Conservation (phyloP, 1,140 invertebrate species). For the Aphidius ervi region DNA sequence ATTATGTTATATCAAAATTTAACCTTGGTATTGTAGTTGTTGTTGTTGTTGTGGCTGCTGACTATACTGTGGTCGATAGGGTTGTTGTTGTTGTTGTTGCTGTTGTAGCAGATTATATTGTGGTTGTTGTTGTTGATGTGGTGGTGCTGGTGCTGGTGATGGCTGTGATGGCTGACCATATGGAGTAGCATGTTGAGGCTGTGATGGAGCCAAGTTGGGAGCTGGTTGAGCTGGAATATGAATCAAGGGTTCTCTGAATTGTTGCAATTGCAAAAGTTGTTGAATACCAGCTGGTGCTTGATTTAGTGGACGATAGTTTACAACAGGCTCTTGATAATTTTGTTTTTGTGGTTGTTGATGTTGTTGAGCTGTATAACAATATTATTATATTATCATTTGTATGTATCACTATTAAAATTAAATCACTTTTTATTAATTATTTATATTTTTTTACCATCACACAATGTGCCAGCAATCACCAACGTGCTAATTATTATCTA, state of each 20-base stretch:
- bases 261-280: slow-evolving; percentile 40
- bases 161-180: slow-evolving; percentile 21
- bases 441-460: background rate
- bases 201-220: slow-evolving; percentile 29
- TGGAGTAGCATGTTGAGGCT: slow-evolving; percentile 26
- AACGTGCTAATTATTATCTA: background rate
- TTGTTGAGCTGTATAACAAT: slow-evolving; percentile 17
- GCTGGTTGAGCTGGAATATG: slow-evolving; percentile 36
- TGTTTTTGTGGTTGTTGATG: slow-evolving; percentile 25
- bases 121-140: slow-evolving; percentile 19
- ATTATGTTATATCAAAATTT: too few relatives aligned
- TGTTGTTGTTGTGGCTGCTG: too few relatives aligned
- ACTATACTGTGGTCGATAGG: too few relatives aligned
- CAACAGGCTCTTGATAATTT: slow-evolving; percentile 20
- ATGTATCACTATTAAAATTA: too few relatives aligned
- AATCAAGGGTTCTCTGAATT: slow-evolving; percentile 39
- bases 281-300: slow-evolving; percentile 42
- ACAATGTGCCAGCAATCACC: background rate
- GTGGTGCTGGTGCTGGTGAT: slow-evolving; percentile 30
- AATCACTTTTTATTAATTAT: background rate
- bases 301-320: slow-evolving; percentile 36
- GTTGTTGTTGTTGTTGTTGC: too few relatives aligned
- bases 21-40: too few relatives aligned
- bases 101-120: too few relatives aligned
- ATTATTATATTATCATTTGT: background rate